Percentiles rank a stretch among this genome's conserved stretches.
Evolutionary conservation across 1,140 invertebrate genomes (phyloP).

Genomic region (Stenopsyche tienmushanensis): DNA sequence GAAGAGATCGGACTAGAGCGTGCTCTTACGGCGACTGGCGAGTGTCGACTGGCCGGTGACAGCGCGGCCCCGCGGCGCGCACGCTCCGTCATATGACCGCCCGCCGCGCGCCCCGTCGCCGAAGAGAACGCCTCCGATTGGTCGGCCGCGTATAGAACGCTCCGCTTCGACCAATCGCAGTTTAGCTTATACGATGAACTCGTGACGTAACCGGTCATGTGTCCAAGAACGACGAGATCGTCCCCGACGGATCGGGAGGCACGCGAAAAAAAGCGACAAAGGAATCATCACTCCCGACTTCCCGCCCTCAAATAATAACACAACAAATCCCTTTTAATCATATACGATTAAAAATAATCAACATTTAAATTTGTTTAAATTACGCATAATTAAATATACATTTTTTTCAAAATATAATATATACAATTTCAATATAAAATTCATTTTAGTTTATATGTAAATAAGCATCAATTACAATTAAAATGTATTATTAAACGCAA

Average conservation of each 20-base stretch:
- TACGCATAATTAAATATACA: no score
- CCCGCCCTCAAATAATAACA: no score
- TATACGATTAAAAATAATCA: no score
- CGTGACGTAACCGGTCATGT: conserved; percentile 25
- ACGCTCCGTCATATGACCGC: conserved; percentile 20
- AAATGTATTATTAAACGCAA: no score
- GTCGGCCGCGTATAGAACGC: neutral
- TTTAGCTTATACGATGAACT: neutral
- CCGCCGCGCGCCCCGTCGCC: conserved; percentile 1
- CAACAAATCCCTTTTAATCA: no score
- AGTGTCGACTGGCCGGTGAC: neutral
- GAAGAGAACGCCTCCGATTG: neutral
- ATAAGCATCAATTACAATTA: no score
- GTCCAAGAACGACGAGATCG: neutral
- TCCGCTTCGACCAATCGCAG: neutral
- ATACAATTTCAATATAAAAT: no score
- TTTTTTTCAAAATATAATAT: neutral
- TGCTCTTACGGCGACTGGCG: neutral
- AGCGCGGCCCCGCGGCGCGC: conserved; percentile 4
- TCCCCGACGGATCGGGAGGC: no score
- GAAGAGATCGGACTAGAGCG: neutral
- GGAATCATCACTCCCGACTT: no score
- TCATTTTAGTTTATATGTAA: no score
- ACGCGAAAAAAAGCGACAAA: no score
- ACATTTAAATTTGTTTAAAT: no score